phyloP scores from a whole-genome alignment of 2,888 invertebrate genomes.

The Cantharis flavilabris region DNA sequence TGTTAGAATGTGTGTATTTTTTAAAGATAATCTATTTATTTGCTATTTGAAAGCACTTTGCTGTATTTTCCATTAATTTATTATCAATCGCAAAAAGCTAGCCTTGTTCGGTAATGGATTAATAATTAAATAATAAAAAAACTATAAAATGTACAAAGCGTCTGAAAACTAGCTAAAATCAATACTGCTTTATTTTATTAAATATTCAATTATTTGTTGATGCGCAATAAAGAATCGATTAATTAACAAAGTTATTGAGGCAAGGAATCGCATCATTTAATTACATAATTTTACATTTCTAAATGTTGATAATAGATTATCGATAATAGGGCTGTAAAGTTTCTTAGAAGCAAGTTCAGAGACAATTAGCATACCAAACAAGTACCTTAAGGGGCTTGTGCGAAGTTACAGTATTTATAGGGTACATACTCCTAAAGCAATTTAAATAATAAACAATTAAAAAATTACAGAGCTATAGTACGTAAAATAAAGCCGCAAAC shows the following conservation, averaged over 20 bases:
- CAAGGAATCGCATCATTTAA: slow-evolving; percentile 7
- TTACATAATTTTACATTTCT: slow-evolving; percentile 11
- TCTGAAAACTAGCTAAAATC: not conserved
- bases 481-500: not conserved
- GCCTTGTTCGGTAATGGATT: not conserved
- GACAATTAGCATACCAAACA: slow-evolving; percentile 20
- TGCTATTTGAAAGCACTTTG: not conserved
- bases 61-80: not conserved
- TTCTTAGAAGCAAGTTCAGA: slow-evolving; percentile 8
- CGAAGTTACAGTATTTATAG: slow-evolving; percentile 4
- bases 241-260: slow-evolving; percentile 16
- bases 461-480: not conserved
- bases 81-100: not conserved
- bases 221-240: not conserved
- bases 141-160: not conserved
- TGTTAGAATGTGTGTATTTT: not conserved
- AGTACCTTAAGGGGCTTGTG: slow-evolving; percentile 17
- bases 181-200: not conserved
- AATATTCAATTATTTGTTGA: not conserved
- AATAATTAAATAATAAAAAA: not conserved
- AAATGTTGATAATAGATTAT: slow-evolving; percentile 18
- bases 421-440: slow-evolving; percentile 7
- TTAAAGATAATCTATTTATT: not conserved
- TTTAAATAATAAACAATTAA: not conserved
- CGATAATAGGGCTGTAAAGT: slow-evolving; percentile 16